phyloP scores from a whole-genome alignment of 2,888 invertebrate genomes.

The Odontomyia ornata region DNA sequence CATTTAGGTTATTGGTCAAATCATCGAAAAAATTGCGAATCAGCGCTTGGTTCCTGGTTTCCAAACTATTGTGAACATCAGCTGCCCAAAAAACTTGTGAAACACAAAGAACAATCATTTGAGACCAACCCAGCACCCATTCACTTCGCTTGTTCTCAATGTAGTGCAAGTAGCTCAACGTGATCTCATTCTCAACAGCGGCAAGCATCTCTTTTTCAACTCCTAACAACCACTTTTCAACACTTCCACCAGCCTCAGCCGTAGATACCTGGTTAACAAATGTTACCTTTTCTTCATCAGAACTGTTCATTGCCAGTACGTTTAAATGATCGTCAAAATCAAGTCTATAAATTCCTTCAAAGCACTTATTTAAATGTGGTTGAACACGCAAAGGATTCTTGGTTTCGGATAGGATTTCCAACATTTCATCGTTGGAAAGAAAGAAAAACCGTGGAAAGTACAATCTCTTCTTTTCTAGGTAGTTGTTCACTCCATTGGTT shows the following conservation, averaged over 20 bases:
- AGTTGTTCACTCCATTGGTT: slow-evolving; percentile 70
- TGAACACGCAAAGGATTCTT: slow-evolving; percentile 70
- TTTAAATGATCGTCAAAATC: slow-evolving; percentile 65
- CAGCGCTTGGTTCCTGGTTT: slow-evolving; percentile 63
- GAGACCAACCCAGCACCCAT: slow-evolving; percentile 72
- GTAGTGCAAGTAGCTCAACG: slow-evolving; percentile 63
- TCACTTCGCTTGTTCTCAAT: slow-evolving; percentile 62
- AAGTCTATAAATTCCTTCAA: slow-evolving; percentile 72
- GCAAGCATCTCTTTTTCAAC: slow-evolving; percentile 72
- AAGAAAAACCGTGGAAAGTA: slow-evolving; percentile 80
- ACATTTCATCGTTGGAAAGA: slow-evolving; percentile 77
- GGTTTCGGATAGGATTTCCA: slow-evolving; percentile 76
- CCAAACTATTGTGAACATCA: slow-evolving; percentile 67
- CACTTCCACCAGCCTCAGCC: slow-evolving; percentile 68
- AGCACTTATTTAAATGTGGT: slow-evolving; percentile 74
- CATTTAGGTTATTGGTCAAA: slow-evolving; percentile 66
- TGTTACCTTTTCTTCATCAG: slow-evolving; percentile 68
- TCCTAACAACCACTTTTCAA: slow-evolving; percentile 73
- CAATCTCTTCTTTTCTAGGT: slow-evolving; percentile 72
- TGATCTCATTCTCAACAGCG: slow-evolving; percentile 65
- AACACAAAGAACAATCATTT: slow-evolving; percentile 71
- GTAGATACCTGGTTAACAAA: slow-evolving; percentile 67
- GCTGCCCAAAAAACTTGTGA: slow-evolving; percentile 74
- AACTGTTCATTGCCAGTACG: slow-evolving; percentile 71
- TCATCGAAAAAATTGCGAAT: slow-evolving; percentile 65